Percentiles rank a stretch among this genome's conserved stretches.
These are phyloP conservation scores for Diplazon laetatorius DNA, from an alignment of 2,888 invertebrate species.

Conservation along the genomic window DNA sequence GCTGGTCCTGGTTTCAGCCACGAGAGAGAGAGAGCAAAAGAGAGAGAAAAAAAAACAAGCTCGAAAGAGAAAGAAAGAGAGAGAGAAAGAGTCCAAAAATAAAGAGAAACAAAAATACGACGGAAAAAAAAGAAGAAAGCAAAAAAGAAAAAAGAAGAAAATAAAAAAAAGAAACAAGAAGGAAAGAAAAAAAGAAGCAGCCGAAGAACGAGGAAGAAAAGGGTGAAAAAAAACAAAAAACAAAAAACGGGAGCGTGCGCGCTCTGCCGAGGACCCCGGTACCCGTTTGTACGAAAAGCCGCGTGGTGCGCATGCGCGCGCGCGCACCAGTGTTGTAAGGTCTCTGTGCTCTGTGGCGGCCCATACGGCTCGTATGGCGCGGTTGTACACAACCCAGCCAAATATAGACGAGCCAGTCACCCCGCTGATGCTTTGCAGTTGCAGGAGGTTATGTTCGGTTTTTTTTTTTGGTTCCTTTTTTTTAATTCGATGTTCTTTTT, in stretches of 20 bases:
- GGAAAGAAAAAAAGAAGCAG: conserved; percentile 37
- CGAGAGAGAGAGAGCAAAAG: conserved; percentile 51
- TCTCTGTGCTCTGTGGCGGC: conserved; percentile 23
- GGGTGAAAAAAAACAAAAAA: conserved; percentile 32
- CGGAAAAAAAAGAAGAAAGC: conserved; percentile 33
- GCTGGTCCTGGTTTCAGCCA: conserved; percentile 56
- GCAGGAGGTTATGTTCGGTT: conserved; percentile 12
- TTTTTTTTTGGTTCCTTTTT: conserved; percentile 16
- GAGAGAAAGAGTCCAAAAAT: conserved; percentile 8
- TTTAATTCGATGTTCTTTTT: no score
- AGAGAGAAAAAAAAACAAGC: conserved; percentile 29
- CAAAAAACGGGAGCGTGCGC: conserved; percentile 29
- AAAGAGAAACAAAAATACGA: conserved; percentile 13
- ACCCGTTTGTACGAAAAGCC: conserved; percentile 46
- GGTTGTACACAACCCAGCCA: conserved; percentile 59
- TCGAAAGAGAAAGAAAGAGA: conserved; percentile 43
- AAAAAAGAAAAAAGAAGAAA: conserved; percentile 26
- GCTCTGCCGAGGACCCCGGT: conserved; percentile 12
- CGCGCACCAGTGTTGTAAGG: neutral
- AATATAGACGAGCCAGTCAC: conserved; percentile 60
- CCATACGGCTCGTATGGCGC: conserved; percentile 40
- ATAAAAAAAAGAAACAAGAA: conserved; percentile 21
- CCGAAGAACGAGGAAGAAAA: conserved; percentile 15
- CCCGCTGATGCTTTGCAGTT: conserved; percentile 23
- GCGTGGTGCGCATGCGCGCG: neutral